phyloP scores from a whole-genome alignment of 2,888 invertebrate genomes.

The Cenopis cana region DNA sequence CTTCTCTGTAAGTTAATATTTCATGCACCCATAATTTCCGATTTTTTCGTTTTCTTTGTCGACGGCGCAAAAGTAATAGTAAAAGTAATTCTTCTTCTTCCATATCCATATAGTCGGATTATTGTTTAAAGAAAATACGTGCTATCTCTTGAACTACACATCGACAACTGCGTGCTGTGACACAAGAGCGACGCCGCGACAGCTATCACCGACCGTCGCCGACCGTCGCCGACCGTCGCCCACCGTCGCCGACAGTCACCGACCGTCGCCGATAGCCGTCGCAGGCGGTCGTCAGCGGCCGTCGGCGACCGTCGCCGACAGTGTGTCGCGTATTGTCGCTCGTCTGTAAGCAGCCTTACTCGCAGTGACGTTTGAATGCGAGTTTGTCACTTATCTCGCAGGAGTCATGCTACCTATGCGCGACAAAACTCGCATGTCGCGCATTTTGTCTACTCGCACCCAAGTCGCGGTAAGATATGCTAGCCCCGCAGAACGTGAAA shows the following conservation, averaged over 20 bases:
- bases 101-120: conserved; percentile 6
- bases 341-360: conserved; percentile 1
- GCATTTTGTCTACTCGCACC: too few relatives aligned
- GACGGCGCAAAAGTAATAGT: conserved; percentile 1
- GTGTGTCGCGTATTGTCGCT: neutral
- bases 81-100: conserved; percentile 4
- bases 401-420: too few relatives aligned
- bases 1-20: conserved; percentile 6
- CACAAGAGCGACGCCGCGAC: conserved; percentile 1
- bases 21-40: conserved; percentile 10
- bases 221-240: neutral
- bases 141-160: conserved; percentile 2
- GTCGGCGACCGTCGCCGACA: conserved; percentile 7
- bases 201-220: conserved; percentile 8
- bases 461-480: too few relatives aligned
- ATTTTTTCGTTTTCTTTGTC: neutral
- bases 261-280: neutral
- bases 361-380: too few relatives aligned
- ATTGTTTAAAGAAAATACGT: conserved; percentile 8
- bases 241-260: neutral
- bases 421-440: too few relatives aligned
- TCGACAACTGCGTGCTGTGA: neutral
- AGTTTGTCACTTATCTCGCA: too few relatives aligned
- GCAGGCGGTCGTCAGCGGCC: neutral
- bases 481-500: too few relatives aligned